These are phyloP conservation scores for Eidolon helvum DNA, from an alignment of 2,113 vertebrate species.

Conservation along the genomic window DNA sequence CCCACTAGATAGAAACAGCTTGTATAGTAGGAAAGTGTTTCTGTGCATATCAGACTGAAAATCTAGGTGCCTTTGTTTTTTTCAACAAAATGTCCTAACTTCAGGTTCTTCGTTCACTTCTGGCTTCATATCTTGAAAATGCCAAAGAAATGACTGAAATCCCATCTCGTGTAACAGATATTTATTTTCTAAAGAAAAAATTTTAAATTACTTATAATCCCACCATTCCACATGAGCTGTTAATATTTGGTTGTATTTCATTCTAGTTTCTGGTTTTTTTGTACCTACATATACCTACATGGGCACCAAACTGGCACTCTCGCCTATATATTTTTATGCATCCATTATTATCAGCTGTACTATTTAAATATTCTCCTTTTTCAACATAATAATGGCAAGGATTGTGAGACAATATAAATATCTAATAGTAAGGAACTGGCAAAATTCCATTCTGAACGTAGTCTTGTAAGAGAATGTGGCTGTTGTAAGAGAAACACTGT, in stretches of 20 bases:
- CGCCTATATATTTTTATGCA: not conserved
- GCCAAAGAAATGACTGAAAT: not conserved
- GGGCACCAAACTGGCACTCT: not conserved
- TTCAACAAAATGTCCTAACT: not conserved
- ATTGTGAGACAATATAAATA: not conserved
- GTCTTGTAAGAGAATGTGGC: not conserved
- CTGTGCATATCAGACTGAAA: conserved; percentile 57
- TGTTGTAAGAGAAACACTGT: not conserved
- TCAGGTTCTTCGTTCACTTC: not conserved
- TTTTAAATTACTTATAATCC: not conserved
- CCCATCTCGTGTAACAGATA: not conserved
- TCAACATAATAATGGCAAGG: not conserved
- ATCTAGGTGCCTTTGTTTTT: conserved; percentile 45
- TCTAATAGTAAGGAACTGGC: not conserved
- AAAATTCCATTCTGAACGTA: not conserved
- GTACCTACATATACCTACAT: not conserved
- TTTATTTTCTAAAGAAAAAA: conserved; percentile 2
- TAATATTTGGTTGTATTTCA: not conserved
- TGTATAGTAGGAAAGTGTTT: conserved; percentile 80
- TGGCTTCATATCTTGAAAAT: not conserved
- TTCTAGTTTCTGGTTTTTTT: not conserved
- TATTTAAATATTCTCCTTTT: not conserved
- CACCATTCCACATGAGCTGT: not conserved
- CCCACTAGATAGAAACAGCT: conserved; percentile 82
- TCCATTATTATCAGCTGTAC: not conserved